Conservation (phyloP, 2,113 vertebrate species). For the Trinectes maculatus region DNA sequence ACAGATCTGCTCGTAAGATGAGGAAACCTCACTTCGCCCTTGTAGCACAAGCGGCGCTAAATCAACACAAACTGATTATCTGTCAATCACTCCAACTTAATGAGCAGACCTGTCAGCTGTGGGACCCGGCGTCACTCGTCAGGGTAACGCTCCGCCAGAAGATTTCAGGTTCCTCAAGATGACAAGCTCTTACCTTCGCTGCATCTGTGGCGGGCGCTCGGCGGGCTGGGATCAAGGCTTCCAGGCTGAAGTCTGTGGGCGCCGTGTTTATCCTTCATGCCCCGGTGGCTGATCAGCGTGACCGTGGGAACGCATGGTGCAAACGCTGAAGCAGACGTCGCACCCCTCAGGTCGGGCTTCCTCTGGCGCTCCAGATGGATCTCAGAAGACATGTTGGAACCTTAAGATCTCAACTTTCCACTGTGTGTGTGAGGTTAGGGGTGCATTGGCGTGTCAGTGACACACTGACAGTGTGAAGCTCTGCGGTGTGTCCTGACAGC, state of each 20-base stretch:
- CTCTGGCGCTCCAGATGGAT: conserved; percentile 60
- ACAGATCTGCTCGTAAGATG: conserved; percentile 25
- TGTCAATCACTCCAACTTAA: conserved; percentile 73
- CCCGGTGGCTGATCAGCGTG: conserved; percentile 75
- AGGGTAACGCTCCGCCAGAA: conserved; percentile 46
- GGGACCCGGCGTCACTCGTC: conserved; percentile 67
- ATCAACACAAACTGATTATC: conserved; percentile 77
- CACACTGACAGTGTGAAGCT: neutral
- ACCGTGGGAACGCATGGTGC: conserved; percentile 73
- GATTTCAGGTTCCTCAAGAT: conserved; percentile 46
- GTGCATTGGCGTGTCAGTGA: neutral
- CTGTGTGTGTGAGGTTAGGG: neutral
- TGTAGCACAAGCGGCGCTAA: conserved; percentile 54
- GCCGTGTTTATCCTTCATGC: conserved; percentile 45
- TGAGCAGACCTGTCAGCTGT: conserved; percentile 69
- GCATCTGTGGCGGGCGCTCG: conserved; percentile 55
- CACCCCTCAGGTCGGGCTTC: conserved; percentile 50
- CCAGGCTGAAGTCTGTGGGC: conserved; percentile 36
- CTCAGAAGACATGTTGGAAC: conserved; percentile 70
- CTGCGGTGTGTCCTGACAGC: neutral
- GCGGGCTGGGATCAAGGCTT: conserved; percentile 50
- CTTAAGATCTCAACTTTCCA: neutral
- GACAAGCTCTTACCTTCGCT: conserved; percentile 71
- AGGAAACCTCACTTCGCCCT: conserved; percentile 54
- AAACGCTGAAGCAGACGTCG: conserved; percentile 16